Percentiles rank a stretch among this genome's conserved stretches.
phyloP scores from a whole-genome alignment of 2,797 vertebrate genomes.

The Characodon lateralis region DNA sequence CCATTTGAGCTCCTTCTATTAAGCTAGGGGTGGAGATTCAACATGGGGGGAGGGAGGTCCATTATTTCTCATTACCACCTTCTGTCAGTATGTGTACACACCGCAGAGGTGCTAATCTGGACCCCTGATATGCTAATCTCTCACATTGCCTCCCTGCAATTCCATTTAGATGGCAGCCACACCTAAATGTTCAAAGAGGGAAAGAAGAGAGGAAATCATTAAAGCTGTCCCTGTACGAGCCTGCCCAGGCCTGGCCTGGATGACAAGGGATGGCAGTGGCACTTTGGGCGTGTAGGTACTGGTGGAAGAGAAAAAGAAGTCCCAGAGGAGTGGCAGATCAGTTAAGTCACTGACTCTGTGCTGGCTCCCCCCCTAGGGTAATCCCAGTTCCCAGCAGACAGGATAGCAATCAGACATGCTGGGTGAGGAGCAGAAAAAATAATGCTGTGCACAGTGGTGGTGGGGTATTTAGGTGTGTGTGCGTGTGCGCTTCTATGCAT shows the following conservation, averaged over 20 bases:
- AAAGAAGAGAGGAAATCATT: slow-evolving; percentile 79
- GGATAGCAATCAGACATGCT: slow-evolving; percentile 71
- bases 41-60: slow-evolving; percentile 34
- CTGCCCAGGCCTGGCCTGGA: slow-evolving; percentile 50
- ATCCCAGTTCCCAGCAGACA: slow-evolving; percentile 56
- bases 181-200: slow-evolving; percentile 66
- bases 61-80: slow-evolving; percentile 76
- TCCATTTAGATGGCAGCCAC: slow-evolving; percentile 64
- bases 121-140: slow-evolving; percentile 81
- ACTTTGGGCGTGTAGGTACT: slow-evolving; percentile 50
- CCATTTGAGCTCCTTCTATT: slow-evolving; percentile 65
- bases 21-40: slow-evolving; percentile 43
- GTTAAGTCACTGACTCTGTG: slow-evolving; percentile 45
- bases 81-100: slow-evolving; percentile 71
- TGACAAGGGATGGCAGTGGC: slow-evolving; percentile 50
- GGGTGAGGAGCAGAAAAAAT: slow-evolving; percentile 52
- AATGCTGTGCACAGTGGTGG: slow-evolving; percentile 40
- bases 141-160: slow-evolving; percentile 14
- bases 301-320: slow-evolving; percentile 27
- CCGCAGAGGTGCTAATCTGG: slow-evolving; percentile 75
- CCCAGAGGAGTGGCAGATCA: slow-evolving; percentile 47
- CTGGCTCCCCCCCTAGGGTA: slow-evolving; percentile 42
- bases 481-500: slow-evolving; percentile 30
- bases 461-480: slow-evolving; percentile 36
- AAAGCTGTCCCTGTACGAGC: slow-evolving; percentile 77